Base-by-base conservation (phyloP, 2,888 invertebrate species). In the Saturnia japonica region DNA sequence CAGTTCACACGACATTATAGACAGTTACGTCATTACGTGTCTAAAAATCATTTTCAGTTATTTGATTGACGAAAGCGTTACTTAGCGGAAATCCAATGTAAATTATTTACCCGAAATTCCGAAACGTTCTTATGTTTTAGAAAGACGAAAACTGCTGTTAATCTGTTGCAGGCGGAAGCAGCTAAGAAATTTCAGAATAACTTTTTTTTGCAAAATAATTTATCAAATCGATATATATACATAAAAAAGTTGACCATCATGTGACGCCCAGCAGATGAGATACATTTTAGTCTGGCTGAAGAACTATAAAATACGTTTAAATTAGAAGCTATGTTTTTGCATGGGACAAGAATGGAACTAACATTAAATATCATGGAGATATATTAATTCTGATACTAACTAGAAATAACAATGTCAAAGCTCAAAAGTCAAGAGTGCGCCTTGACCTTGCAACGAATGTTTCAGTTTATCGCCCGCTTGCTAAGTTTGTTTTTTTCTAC, bases 371-470 rank as follows among this genome's bases (percentile, higher is more conserved):
- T 57, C 57, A 57, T 12, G 22, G 25, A 57, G 22, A 28, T 14
- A 43, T 57, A 57, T 57, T 57, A 25, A 57, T 57, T 14, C 25
- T 28, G 1, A 14, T 14, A 28, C 12, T 25, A 57, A 57, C 57
- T 25, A 2, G 57, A 25, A 25, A 25, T 12, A 14, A 25, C 25
- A 57, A 57, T 57, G 25, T 28, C 57, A 57, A 12, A 25, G 25
- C 3, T 57, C 25, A 25, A 25, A 1, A 57, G 14, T 28, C 11
- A 57, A 57, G 25, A 57, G 25, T 25, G 12, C 25, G 8, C 57
- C 25, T 57, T 57, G 57, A 57, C 57, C 57, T 57, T 57, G 57
- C 25, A 57, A 57, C 19, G 25, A 57, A 57, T 57, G 14, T 25
- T 57, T 57, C 57, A 25, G 3, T 57, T 54, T 57, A 57, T 25